Percentiles rank a stretch among this genome's conserved stretches.
phyloP scores from a whole-genome alignment of 1,140 invertebrate genomes.

The Drosophila kurseongensis region DNA sequence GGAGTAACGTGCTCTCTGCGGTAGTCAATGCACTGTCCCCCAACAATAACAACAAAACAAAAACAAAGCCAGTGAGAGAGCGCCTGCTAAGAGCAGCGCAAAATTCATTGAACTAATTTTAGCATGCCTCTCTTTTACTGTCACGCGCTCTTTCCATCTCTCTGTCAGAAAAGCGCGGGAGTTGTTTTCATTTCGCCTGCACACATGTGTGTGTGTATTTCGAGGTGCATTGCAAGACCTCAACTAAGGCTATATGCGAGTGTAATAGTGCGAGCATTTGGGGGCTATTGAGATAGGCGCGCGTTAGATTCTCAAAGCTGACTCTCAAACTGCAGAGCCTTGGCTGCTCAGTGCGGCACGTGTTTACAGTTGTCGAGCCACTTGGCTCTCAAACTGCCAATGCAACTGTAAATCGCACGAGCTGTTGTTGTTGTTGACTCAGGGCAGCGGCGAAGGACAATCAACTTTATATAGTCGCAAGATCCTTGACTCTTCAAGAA shows the following conservation, averaged over 20 bases:
- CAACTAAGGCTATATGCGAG: conserved; percentile 75
- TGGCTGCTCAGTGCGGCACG: conserved; percentile 70
- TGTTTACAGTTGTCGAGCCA: conserved; percentile 59
- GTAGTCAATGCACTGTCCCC: conserved; percentile 68
- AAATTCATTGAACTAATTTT: conserved; percentile 81
- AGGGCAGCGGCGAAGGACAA: conserved; percentile 43
- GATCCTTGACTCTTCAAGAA: conserved; percentile 31
- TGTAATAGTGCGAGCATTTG: conserved; percentile 60
- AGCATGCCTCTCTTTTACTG: conserved; percentile 44
- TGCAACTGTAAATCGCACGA: conserved; percentile 43
- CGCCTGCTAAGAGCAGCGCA: conserved; percentile 31
- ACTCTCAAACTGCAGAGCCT: conserved; percentile 68
- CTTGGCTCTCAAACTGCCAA: conserved; percentile 52
- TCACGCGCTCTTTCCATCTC: conserved; percentile 30
- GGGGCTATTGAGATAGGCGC: conserved; percentile 81
- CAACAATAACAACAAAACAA: conserved; percentile 76
- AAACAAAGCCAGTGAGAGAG: conserved; percentile 53
- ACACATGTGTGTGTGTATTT: conserved; percentile 67
- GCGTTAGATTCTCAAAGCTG: conserved; percentile 56
- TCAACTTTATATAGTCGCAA: conserved; percentile 38
- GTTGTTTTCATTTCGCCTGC: conserved; percentile 65
- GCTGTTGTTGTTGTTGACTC: conserved; percentile 27
- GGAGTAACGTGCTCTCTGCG: conserved; percentile 57
- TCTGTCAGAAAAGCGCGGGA: conserved; percentile 66
- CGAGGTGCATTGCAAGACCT: conserved; percentile 82